A percentile compares a stretch with the other conserved stretches of the same genome.
Evolutionary conservation across 2,797 vertebrate genomes (phyloP).

Genomic region (Echiichthys vipera): DNA sequence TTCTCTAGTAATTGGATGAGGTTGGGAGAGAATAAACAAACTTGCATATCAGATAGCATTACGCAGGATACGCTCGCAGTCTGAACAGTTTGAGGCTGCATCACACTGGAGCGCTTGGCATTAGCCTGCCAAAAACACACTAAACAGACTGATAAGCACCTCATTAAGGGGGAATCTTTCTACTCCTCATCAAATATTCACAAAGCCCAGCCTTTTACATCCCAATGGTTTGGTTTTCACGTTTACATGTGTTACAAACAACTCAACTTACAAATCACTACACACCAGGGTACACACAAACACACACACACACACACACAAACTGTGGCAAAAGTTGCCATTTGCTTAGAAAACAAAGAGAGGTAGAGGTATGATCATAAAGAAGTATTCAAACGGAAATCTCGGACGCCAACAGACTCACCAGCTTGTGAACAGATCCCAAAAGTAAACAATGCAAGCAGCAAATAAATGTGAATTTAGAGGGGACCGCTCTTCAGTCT

Average conservation of each 20-base stretch:
- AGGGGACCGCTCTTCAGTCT: not conserved
- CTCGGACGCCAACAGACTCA: not conserved
- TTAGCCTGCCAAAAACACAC: constrained; percentile 51
- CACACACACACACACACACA: not conserved
- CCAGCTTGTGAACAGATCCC: not conserved
- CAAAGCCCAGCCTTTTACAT: constrained; percentile 24
- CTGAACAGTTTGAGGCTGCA: constrained; percentile 57
- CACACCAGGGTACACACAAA: not conserved
- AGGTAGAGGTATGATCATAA: not conserved
- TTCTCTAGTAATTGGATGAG: constrained; percentile 47
- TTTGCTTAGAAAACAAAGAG: constrained; percentile 19
- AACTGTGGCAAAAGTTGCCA: not conserved
- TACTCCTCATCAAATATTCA: constrained; percentile 67
- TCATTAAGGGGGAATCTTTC: constrained; percentile 58
- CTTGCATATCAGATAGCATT: constrained; percentile 57
- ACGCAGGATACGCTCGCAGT: constrained; percentile 39
- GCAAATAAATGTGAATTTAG: not conserved
- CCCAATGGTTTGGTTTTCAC: too few relatives aligned
- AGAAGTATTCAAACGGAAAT: not conserved
- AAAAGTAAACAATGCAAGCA: not conserved
- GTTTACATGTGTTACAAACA: too few relatives aligned
- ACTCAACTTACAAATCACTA: not conserved
- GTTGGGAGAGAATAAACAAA: constrained; percentile 48
- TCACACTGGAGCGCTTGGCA: constrained; percentile 29
- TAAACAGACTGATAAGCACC: constrained; percentile 64